These are phyloP conservation scores for Acanthisitta chloris DNA, from an alignment of 2,113 vertebrate genomes.

Conservation along the genomic window DNA sequence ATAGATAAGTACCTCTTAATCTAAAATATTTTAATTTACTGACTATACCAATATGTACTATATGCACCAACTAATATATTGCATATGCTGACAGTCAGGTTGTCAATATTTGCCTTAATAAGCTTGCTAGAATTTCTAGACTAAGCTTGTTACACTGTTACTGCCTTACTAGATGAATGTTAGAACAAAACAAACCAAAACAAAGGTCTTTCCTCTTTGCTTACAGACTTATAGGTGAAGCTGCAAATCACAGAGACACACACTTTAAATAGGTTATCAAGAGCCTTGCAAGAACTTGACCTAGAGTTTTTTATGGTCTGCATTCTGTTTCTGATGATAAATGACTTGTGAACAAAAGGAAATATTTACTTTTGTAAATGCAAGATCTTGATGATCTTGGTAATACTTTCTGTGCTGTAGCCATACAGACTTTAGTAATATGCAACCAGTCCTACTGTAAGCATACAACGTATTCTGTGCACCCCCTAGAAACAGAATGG, in stretches of 20 bases:
- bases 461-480: not conserved
- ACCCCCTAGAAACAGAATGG: not conserved
- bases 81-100: not conserved
- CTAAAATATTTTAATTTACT: not conserved
- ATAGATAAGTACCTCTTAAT: not conserved
- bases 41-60: not conserved
- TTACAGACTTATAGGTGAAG: not conserved
- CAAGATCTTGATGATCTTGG: not conserved
- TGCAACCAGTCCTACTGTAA: not conserved
- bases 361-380: not conserved
- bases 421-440: not conserved
- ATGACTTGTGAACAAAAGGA: not conserved
- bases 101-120: not conserved
- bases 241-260: not conserved
- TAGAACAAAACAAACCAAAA: not conserved
- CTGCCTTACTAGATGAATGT: not conserved
- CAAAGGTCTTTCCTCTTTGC: not conserved
- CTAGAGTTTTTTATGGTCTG: not conserved
- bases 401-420: not conserved
- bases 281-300: not conserved
- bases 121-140: not conserved
- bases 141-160: not conserved
- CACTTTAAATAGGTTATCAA: not conserved
- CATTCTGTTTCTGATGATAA: not conserved
- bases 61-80: not conserved